Percentiles rank a stretch among this genome's conserved stretches.
Conservation (phyloP, 2,113 vertebrate species). For the Hemibates koningsi region DNA sequence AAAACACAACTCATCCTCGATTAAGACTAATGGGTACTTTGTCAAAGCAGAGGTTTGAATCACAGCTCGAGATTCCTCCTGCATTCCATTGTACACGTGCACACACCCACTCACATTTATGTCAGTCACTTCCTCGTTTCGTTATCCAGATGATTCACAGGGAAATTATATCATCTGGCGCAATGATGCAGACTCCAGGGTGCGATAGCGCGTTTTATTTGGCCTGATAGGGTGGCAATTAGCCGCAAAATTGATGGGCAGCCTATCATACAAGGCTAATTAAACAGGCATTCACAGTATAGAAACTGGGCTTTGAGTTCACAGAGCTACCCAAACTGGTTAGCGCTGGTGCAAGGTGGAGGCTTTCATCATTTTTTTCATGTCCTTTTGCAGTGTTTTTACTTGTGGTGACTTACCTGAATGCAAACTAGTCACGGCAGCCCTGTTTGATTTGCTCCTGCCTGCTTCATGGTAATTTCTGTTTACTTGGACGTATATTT, state of each 20-base stretch:
- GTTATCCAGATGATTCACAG: constrained; percentile 55
- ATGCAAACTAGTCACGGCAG: background rate
- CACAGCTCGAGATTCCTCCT: background rate
- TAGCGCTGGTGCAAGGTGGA: background rate
- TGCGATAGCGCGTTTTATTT: constrained; percentile 64
- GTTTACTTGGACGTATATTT: constrained; percentile 8
- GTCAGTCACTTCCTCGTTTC: constrained; percentile 29
- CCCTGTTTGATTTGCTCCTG: background rate
- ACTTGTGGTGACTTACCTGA: background rate
- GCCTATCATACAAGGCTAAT: constrained; percentile 69
- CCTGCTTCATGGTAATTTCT: background rate
- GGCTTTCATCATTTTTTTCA: background rate
- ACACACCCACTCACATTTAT: background rate
- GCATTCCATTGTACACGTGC: background rate
- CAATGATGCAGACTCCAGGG: constrained; percentile 58
- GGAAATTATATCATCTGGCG: constrained; percentile 59
- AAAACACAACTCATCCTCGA: background rate
- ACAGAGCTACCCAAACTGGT: background rate
- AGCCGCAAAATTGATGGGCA: constrained; percentile 68
- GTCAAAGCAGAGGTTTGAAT: constrained; percentile 21
- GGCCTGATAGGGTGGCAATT: constrained; percentile 67
- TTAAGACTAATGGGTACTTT: constrained; percentile 52
- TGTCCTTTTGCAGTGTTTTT: background rate
- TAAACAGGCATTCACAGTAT: constrained; percentile 58
- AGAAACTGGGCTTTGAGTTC: constrained; percentile 56